Conservation (phyloP, 2,113 vertebrate genomes). For the Psettodes erumei region DNA sequence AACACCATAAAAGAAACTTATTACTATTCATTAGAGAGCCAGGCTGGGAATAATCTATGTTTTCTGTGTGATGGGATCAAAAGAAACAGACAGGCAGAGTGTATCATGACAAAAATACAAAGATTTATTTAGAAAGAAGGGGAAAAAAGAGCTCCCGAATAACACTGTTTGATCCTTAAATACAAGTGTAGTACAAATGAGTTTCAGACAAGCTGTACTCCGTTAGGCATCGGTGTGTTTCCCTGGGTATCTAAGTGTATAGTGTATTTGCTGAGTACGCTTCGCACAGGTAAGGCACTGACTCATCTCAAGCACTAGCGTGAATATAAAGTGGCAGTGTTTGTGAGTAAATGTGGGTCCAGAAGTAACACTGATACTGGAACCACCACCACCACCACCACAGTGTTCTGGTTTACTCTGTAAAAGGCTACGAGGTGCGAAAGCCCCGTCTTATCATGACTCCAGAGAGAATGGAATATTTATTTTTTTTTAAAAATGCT, state of each 20-base stretch:
- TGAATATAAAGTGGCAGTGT: conserved; percentile 45
- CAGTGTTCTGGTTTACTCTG: conserved; percentile 33
- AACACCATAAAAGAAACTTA: not conserved
- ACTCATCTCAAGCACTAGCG: conserved; percentile 42
- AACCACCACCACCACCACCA: conserved; percentile 19
- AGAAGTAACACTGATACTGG: conserved; percentile 7
- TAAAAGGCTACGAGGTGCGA: conserved; percentile 24
- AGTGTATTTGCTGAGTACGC: conserved; percentile 13
- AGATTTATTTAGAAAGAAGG: conserved; percentile 73
- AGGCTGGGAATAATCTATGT: not conserved
- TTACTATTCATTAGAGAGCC: not conserved
- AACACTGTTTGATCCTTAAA: conserved; percentile 79
- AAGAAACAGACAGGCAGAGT: conserved; percentile 18
- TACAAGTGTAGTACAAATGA: conserved; percentile 61
- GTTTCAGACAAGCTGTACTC: conserved; percentile 24
- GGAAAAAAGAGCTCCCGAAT: conserved; percentile 63
- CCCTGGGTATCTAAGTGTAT: conserved; percentile 38
- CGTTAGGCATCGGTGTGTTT: conserved; percentile 36
- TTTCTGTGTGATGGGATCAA: not conserved
- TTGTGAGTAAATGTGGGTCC: conserved; percentile 25
- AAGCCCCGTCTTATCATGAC: not conserved
- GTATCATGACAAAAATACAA: conserved; percentile 73
- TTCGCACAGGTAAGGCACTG: conserved; percentile 65
- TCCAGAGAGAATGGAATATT: conserved; percentile 11
- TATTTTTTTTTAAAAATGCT: not conserved